These are phyloP conservation scores for Euglossa dilemma DNA, from an alignment of 1,140 invertebrate genomes.

Conservation along the genomic window DNA sequence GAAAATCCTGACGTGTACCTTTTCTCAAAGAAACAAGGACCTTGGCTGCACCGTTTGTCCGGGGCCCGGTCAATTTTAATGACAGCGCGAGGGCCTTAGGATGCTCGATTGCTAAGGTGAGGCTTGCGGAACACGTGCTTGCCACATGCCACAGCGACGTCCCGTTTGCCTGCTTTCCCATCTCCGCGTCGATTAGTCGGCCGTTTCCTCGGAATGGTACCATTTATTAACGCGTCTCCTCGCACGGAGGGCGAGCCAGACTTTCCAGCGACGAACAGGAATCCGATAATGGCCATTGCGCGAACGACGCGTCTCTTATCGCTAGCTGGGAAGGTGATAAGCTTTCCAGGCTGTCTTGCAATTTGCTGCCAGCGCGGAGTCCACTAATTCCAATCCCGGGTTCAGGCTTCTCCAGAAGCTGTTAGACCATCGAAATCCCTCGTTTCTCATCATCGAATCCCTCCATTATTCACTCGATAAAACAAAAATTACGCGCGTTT, in stretches of 20 bases:
- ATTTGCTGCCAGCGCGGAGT: not conserved
- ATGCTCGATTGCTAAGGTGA: conserved; percentile 13
- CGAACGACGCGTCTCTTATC: conserved; percentile 27
- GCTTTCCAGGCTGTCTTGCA: conserved; percentile 12
- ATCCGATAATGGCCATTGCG: conserved; percentile 38
- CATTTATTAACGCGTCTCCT: conserved; percentile 13
- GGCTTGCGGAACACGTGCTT: conserved; percentile 39
- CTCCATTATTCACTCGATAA: too few species aligned
- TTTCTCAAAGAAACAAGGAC: too few species aligned
- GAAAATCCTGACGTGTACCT: too few species aligned
- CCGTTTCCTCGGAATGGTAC: conserved; percentile 12
- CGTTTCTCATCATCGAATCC: not conserved
- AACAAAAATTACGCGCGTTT: too few species aligned
- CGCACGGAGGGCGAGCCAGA: not conserved
- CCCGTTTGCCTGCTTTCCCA: not conserved
- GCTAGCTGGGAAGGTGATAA: conserved; percentile 9
- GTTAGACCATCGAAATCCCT: not conserved
- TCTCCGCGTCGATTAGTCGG: conserved; percentile 26
- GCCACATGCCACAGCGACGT: conserved; percentile 41
- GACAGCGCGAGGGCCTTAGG: not conserved
- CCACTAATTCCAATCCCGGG: not conserved
- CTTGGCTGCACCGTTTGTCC: not conserved
- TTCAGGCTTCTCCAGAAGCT: not conserved
- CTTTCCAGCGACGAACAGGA: conserved; percentile 11
- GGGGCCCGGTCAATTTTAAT: not conserved